Conservation (phyloP, 2,113 vertebrate genomes). For the Oncorhynchus masou region DNA sequence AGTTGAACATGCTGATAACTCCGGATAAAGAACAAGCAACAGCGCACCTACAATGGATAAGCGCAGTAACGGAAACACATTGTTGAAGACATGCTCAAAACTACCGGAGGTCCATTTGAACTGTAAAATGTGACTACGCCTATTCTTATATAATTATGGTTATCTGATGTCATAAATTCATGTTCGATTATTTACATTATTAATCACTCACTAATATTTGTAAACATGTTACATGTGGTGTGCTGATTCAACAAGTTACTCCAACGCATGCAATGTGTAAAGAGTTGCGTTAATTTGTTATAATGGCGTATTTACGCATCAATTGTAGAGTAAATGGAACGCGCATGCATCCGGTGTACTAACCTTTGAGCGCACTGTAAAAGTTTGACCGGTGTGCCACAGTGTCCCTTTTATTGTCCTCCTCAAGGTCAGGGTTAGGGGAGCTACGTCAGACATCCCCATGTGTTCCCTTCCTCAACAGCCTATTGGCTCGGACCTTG, state of each 20-base stretch:
- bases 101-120: not conserved
- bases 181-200: too few species aligned
- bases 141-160: too few species aligned
- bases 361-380: slow-evolving; percentile 75
- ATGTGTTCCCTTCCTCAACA: slow-evolving; percentile 77
- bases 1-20: slow-evolving; percentile 57
- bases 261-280: too few species aligned
- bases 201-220: too few species aligned
- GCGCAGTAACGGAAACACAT: not conserved
- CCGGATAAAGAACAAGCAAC: slow-evolving; percentile 33
- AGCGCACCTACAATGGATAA: slow-evolving; percentile 13
- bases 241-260: too few species aligned
- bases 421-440: slow-evolving; percentile 83
- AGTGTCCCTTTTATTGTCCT: slow-evolving; percentile 83
- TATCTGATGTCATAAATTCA: too few species aligned
- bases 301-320: too few species aligned
- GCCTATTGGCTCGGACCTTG: slow-evolving; percentile 78
- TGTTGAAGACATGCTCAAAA: not conserved
- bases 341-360: slow-evolving; percentile 58
- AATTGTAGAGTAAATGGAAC: too few species aligned
- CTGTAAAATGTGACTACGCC: not conserved
- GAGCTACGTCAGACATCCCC: slow-evolving; percentile 89
- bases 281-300: too few species aligned
- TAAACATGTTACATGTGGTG: too few species aligned
- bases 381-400: slow-evolving; percentile 56